Conservation (phyloP, 2,888 invertebrate species). For the Dorcus hopei region DNA sequence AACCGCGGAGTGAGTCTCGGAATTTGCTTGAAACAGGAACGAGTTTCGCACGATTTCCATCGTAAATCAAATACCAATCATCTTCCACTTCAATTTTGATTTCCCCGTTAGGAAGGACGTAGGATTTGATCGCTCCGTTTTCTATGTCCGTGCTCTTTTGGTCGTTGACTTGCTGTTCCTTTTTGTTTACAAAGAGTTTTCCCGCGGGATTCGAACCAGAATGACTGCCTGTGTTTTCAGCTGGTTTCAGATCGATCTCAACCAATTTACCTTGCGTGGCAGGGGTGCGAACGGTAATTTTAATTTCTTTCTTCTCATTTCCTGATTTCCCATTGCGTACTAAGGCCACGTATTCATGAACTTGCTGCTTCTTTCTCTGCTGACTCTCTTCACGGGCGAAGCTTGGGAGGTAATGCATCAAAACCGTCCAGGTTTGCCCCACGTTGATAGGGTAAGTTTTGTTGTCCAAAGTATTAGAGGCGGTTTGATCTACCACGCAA, state of each 20-base stretch:
- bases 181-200: conserved; percentile 42
- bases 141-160: conserved; percentile 38
- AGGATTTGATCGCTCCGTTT: conserved; percentile 49
- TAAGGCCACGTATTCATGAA: conserved; percentile 45
- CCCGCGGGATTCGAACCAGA: conserved; percentile 21
- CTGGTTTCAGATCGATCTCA: conserved; percentile 44
- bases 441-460: conserved; percentile 53
- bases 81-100: conserved; percentile 54
- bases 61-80: conserved; percentile 55
- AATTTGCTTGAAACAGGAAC: conserved; percentile 43
- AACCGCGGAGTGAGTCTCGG: conserved; percentile 58
- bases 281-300: conserved; percentile 44
- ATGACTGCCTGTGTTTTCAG: conserved; percentile 6
- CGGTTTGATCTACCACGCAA: conserved; percentile 60
- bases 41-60: conserved; percentile 57
- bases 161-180: conserved; percentile 33
- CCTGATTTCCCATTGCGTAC: conserved; percentile 44
- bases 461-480: conserved; percentile 64
- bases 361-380: conserved; percentile 20
- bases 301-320: conserved; percentile 48
- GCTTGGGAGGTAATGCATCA: conserved; percentile 52
- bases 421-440: conserved; percentile 61
- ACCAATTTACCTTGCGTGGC: conserved; percentile 40
- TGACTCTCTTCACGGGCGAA: conserved; percentile 36
- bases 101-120: conserved; percentile 51